These are phyloP conservation scores for Agapornis canus DNA, from an alignment of 2,797 vertebrate species.

Conservation along the genomic window DNA sequence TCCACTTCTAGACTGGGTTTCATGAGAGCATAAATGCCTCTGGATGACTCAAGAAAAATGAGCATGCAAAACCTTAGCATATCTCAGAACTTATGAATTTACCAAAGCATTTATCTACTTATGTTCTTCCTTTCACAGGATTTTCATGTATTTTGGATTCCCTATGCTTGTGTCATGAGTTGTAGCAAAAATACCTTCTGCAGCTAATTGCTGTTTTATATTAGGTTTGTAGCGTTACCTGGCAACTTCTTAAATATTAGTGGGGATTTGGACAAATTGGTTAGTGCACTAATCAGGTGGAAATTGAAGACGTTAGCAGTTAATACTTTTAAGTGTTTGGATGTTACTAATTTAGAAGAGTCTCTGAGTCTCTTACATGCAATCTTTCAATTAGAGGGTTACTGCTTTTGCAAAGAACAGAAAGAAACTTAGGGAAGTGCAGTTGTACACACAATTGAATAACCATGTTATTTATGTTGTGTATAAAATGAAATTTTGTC, in stretches of 20 bases:
- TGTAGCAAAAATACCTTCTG: background rate
- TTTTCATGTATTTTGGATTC: background rate
- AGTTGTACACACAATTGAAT: background rate
- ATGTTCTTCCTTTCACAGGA: background rate
- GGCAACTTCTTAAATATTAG: slow-evolving; percentile 39
- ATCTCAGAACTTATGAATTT: background rate
- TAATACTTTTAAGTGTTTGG: slow-evolving; percentile 45
- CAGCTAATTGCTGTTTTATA: slow-evolving; percentile 33
- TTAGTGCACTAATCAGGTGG: slow-evolving; percentile 44
- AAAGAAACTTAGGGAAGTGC: background rate
- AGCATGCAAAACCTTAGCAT: background rate
- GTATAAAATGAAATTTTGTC: background rate
- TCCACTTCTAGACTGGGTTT: background rate
- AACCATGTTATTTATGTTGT: background rate
- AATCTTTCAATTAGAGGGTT: background rate
- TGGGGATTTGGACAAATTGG: slow-evolving; percentile 30
- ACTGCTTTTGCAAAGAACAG: background rate
- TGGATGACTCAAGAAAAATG: background rate
- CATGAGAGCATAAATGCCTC: background rate
- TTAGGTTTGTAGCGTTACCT: slow-evolving; percentile 20
- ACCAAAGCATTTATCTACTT: background rate
- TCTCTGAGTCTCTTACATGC: background rate
- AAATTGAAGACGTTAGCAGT: slow-evolving; percentile 4
- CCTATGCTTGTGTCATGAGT: background rate
- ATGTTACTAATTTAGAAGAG: slow-evolving; percentile 38